A percentile compares a stretch with the other conserved stretches of the same genome.
Conservation (phyloP, 2,113 vertebrate species). For the Oceanites oceanicus region DNA sequence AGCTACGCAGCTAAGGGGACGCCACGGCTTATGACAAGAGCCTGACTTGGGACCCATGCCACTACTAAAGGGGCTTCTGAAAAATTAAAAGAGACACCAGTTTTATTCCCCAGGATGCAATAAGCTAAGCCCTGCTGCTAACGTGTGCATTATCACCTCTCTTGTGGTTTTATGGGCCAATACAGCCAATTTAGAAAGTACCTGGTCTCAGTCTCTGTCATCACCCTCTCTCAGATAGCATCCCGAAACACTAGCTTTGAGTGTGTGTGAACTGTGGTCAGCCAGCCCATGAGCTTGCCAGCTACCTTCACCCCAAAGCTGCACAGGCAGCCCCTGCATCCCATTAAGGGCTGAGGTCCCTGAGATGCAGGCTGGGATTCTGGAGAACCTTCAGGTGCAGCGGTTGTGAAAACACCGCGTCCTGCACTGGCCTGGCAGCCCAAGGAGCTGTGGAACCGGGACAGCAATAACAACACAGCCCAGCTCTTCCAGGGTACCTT, state of each 20-base stretch:
- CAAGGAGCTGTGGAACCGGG: background rate
- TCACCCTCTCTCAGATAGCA: background rate
- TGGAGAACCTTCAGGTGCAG: background rate
- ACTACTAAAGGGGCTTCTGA: background rate
- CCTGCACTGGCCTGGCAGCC: background rate
- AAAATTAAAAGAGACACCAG: background rate
- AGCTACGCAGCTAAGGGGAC: background rate
- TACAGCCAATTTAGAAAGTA: conserved; percentile 48
- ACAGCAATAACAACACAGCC: background rate
- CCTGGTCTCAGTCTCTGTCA: conserved; percentile 17
- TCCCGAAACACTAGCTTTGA: conserved; percentile 37
- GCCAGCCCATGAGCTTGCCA: background rate
- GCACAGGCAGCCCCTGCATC: background rate
- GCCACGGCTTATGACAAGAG: background rate
- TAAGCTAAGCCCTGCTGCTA: background rate
- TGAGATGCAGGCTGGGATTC: background rate
- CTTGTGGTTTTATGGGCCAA: conserved; percentile 27
- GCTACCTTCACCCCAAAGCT: background rate
- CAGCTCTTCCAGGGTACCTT: background rate
- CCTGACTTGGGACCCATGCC: background rate
- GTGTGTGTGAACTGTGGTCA: conserved; percentile 13
- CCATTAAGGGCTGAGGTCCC: background rate
- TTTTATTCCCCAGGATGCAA: background rate
- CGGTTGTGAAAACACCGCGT: background rate
- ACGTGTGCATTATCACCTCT: background rate